Base-by-base conservation (phyloP, 2,113 vertebrate species). In the Pristiophorus japonicus region DNA sequence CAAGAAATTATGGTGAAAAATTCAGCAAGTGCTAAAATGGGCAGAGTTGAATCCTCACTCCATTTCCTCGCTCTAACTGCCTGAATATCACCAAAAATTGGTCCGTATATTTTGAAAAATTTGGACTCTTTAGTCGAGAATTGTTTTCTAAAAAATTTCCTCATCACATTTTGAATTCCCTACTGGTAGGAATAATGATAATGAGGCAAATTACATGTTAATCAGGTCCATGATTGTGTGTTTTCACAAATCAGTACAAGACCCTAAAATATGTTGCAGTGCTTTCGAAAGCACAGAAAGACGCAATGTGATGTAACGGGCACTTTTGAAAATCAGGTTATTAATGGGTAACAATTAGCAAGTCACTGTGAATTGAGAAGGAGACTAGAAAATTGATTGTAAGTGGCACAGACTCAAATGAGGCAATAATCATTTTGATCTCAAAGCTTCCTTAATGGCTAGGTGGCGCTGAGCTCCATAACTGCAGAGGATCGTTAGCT, bases 371-470 rank as follows among this genome's bases (percentile, higher is more conserved):
- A 34, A 65, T 93, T 24, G 90, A 93, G 59, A 93, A 93, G 90
- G 90, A 93, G 34, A 18, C 90, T 65, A 0, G 8, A 90, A 90
- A 90, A 90, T 90, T 90, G 87, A 93, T 93, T 65, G 65, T n/a
- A 93, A 93, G 47, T 63, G 62, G 18, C 90, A 38, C n/a, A 93
- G 90, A 8, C 30, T 59, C 34, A 75, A 90, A 59, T 59, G 47
- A 59, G 47, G 87, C n/a, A 38, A 93, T 47, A 93, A 93, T 93
- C 38, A 93, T 65, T n/a, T 93, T 65, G 90, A 93, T 93, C 51
- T 62, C 62, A 38, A 27, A 42, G 62, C 90, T 65, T 92, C 90
- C 62, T 63, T 92, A 92, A 45, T 66, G n/a, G 63, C 5, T 94
- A 34, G 27, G 87, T 90, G 55, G 47, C 51, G 51, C 51, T 59